These are phyloP conservation scores for Grantiella picta DNA, from an alignment of 2,113 vertebrate genomes.

Conservation along the genomic window DNA sequence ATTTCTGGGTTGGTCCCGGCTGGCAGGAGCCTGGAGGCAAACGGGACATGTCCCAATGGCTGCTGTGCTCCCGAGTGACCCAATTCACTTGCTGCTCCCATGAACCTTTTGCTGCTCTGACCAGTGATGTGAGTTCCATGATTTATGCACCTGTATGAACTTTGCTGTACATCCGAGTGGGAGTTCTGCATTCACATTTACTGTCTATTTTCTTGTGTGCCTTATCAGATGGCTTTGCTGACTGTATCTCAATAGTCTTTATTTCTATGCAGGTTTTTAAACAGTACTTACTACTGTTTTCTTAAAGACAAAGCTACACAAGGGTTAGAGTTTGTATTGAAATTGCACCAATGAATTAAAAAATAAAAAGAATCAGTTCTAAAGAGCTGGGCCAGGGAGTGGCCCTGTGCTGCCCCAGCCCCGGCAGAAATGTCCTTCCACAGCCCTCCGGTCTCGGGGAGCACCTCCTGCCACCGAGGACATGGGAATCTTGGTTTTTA, in stretches of 20 bases:
- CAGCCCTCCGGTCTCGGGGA: background rate
- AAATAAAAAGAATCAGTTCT: background rate
- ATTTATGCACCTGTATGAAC: conserved; percentile 79
- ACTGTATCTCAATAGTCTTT: conserved; percentile 81
- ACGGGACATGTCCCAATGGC: background rate
- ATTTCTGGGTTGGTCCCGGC: fast-evolving
- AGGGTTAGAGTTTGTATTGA: conserved; percentile 75
- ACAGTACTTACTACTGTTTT: conserved; percentile 74
- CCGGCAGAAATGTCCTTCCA: background rate
- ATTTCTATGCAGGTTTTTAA: conserved; percentile 84
- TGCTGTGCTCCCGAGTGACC: background rate
- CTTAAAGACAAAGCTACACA: conserved; percentile 64
- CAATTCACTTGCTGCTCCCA: conserved; percentile 47
- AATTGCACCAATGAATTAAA: conserved; percentile 56
- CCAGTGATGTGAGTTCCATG: conserved; percentile 54
- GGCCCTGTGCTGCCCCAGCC: conserved; percentile 68
- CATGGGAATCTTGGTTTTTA: conserved; percentile 40
- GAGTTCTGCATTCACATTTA: conserved; percentile 86
- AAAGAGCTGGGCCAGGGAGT: conserved; percentile 61
- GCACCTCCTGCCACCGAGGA: background rate
- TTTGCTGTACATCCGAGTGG: conserved; percentile 77
- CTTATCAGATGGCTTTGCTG: conserved; percentile 83
- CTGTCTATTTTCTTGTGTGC: conserved; percentile 87
- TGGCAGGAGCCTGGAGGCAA: background rate
- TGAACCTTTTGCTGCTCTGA: conserved; percentile 62